Conservation (phyloP, 1,140 invertebrate genomes). For the Archivesica marissinica region DNA sequence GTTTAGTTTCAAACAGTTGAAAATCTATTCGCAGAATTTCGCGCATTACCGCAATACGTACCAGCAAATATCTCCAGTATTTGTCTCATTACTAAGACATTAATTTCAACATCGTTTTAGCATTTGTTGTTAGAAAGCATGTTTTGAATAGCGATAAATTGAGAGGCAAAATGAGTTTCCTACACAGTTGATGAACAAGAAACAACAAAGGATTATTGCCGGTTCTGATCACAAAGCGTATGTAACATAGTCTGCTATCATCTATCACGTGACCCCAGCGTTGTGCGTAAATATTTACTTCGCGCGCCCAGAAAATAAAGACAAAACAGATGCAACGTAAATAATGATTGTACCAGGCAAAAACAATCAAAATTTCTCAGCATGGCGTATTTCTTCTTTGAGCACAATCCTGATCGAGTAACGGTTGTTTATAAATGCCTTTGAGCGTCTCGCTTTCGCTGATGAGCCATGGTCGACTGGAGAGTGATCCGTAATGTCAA, state of each 20-base stretch:
- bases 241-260: constrained; percentile 28
- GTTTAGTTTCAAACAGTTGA: too few species aligned
- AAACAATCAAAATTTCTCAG: constrained; percentile 45
- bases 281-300: constrained; percentile 49
- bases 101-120: background rate
- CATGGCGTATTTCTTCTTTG: constrained; percentile 35
- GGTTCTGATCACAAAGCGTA: constrained; percentile 39
- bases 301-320: constrained; percentile 14
- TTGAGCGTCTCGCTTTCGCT: background rate
- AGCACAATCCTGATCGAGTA: constrained; percentile 8
- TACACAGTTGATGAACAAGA: constrained; percentile 12
- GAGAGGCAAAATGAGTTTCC: constrained; percentile 1
- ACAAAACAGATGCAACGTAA: constrained; percentile 28
- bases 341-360: constrained; percentile 35
- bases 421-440: constrained; percentile 43
- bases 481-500: too few species aligned
- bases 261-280: constrained; percentile 35
- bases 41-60: background rate
- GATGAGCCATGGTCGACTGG: background rate
- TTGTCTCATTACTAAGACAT: background rate
- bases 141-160: constrained; percentile 25
- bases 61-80: background rate
- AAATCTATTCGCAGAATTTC: background rate
- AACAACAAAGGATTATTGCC: constrained; percentile 38
- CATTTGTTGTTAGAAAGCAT: constrained; percentile 7